Evolutionary conservation across 2,888 invertebrate species (phyloP).

Genomic region (Panopea generosa): DNA sequence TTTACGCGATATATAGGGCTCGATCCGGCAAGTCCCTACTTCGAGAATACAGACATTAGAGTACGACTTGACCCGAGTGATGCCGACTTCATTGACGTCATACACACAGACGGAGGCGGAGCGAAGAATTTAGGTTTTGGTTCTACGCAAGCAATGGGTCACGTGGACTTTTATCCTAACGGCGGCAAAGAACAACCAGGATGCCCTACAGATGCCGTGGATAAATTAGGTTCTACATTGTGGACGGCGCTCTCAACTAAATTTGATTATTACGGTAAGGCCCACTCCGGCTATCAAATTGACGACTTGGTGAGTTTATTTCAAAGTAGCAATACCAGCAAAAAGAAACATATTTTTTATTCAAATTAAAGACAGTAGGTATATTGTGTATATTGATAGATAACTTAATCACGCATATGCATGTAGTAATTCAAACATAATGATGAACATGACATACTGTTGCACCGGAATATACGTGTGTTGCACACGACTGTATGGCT

Average conservation of each 20-base stretch:
- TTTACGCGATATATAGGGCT: slow-evolving; percentile 82
- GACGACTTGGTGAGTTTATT: background rate
- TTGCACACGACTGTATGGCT: too few relatives aligned
- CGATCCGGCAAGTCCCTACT: slow-evolving; percentile 96
- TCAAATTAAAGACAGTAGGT: too few relatives aligned
- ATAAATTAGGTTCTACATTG: slow-evolving; percentile 58
- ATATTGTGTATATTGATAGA: too few relatives aligned
- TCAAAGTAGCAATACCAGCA: too few relatives aligned
- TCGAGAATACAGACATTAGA: slow-evolving; percentile 93
- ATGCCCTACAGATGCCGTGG: slow-evolving; percentile 71
- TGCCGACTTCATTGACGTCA: slow-evolving; percentile 94
- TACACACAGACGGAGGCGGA: slow-evolving; percentile 88
- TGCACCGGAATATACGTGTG: too few relatives aligned
- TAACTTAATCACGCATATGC: too few relatives aligned
- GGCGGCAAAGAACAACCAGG: slow-evolving; percentile 84
- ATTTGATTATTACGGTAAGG: slow-evolving; percentile 64
- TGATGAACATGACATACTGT: too few relatives aligned
- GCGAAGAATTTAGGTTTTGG: slow-evolving; percentile 76
- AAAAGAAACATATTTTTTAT: too few relatives aligned
- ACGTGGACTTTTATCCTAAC: slow-evolving; percentile 85
- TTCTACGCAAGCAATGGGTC: slow-evolving; percentile 79
- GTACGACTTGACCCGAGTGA: slow-evolving; percentile 93
- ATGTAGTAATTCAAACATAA: too few relatives aligned
- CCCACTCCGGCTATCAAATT: too few relatives aligned
- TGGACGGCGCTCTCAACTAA: slow-evolving; percentile 66